A percentile compares a stretch with the other conserved stretches of the same genome.
Conservation (phyloP, 2,797 vertebrate species). For the Micromesistius poutassou region DNA sequence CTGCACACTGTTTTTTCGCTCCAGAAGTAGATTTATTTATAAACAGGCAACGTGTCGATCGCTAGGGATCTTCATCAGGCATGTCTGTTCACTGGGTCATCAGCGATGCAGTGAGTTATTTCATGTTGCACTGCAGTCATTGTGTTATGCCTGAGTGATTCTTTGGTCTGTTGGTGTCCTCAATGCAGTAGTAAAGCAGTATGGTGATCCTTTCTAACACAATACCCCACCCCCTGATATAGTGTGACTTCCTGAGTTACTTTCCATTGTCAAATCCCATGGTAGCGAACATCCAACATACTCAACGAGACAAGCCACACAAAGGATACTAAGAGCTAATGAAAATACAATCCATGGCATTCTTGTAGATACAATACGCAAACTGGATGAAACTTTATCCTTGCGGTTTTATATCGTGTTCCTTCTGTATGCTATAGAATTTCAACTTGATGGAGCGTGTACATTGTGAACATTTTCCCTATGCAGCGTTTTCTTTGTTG, state of each 20-base stretch:
- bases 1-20: no score
- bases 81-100: no score
- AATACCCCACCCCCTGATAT: slow-evolving; percentile 45
- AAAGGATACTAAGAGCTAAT: not conserved
- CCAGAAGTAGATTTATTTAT: no score
- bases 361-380: no score
- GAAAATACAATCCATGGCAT: not conserved
- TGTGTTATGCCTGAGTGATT: no score
- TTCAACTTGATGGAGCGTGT: not conserved
- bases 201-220: no score
- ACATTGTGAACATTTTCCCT: not conserved
- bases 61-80: no score
- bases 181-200: no score
- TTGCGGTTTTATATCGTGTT: not conserved
- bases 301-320: not conserved
- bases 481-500: not conserved
- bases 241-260: slow-evolving; percentile 14
- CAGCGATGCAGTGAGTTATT: no score
- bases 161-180: not conserved
- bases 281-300: not conserved
- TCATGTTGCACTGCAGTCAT: no score
- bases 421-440: not conserved
- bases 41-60: no score
- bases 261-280: not conserved
- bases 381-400: not conserved